Base-by-base conservation (phyloP, 1,140 invertebrate genomes). In the Parasteatoda tepidariorum region DNA sequence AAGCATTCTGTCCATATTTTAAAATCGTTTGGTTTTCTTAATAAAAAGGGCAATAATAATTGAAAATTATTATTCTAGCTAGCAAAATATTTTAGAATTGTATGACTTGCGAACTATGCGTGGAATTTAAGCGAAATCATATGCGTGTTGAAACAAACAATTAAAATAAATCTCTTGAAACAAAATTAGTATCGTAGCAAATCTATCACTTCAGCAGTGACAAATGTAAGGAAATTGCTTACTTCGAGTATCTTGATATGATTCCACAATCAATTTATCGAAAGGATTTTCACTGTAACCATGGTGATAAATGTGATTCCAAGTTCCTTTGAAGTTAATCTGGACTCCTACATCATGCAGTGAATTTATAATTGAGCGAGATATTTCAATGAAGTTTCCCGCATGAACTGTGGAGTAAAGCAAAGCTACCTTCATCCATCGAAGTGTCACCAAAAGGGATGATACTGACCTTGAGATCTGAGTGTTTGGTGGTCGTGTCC, bases 401-500 rank as follows among this genome's bases (percentile, higher is more conserved):
- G 93, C 92, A 1, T 89, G 90, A 28, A 92, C 92, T 85, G 93
- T 93, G 86, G 94, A 90, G 87, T 94, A 94, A 62, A 95, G 90
- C 64, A 95, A 92, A 0, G 93, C 92, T 54, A 90, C 85, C 83
- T 88, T 87, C 66, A 79, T 86, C 90, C 90, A 90, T 9, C 86
- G 93, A 88, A 95, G 96, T 30, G 92, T 91, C 59, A 92, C 89
- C n/a, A 97, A 89, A 9, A 96, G 92, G 0, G 95, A 93, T 18
- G 94, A 93, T 0, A 97, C 94, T 0, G 95, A 95, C 87, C 95
- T 95, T 11, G 95, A 96, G 61, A 98, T 97, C 88, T 97, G 95
- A 24, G 94, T 95, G 87, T 97, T 96, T 0, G 97, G 96, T 0
- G 97, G 97, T 62, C 95, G 92, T 0, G 96, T 98, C 71, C 97